Percentiles rank a stretch among this genome's conserved stretches.
These are phyloP conservation scores for Dendrocopos noguchii DNA, from an alignment of 2,113 vertebrate genomes.

Conservation along the genomic window DNA sequence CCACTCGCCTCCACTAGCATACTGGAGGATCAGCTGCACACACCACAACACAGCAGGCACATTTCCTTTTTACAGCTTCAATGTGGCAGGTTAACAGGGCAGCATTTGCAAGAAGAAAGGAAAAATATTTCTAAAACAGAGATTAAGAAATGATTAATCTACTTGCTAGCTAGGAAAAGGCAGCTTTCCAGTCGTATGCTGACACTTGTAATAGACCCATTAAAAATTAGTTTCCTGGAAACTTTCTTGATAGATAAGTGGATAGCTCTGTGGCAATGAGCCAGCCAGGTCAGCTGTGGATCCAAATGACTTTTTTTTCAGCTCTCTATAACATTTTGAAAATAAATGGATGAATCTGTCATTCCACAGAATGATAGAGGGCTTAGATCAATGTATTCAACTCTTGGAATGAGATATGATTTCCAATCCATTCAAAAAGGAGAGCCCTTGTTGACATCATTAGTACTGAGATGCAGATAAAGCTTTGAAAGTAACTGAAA, in stretches of 20 bases:
- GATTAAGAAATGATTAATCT: not conserved
- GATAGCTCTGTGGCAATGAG: not conserved
- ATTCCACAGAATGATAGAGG: not conserved
- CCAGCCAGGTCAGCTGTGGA: not conserved
- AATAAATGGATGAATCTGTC: conserved; percentile 6
- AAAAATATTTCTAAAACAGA: not conserved
- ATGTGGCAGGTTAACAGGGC: not conserved
- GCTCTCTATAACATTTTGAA: not conserved
- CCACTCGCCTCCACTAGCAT: not conserved
- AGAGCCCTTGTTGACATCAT: not conserved
- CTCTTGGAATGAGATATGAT: not conserved
- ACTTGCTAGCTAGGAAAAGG: not conserved
- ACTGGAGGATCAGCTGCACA: not conserved
- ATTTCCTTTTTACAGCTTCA: not conserved
- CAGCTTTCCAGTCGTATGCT: not conserved
- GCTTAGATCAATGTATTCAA: not conserved
- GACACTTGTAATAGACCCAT: not conserved
- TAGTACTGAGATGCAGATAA: not conserved
- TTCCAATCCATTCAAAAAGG: not conserved
- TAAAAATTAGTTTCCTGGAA: not conserved
- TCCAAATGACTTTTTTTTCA: not conserved
- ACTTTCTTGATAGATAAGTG: not conserved
- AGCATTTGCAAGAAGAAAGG: not conserved
- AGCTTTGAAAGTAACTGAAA: not conserved
- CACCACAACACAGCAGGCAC: not conserved